Evolutionary conservation across 1,140 invertebrate genomes (phyloP).

Genomic region (Leptopilina clavipes): DNA sequence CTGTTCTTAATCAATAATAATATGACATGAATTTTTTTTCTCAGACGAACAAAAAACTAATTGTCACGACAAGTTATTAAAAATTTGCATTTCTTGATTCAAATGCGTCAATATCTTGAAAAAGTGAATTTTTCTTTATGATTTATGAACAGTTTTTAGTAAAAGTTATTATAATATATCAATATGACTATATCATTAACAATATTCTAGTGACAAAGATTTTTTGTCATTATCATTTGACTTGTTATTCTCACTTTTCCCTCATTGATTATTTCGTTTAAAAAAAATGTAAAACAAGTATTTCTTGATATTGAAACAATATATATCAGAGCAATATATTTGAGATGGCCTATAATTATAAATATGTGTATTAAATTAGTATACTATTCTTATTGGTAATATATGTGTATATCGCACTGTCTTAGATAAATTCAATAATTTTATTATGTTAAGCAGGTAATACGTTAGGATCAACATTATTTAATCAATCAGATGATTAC

Average conservation of each 20-base stretch:
- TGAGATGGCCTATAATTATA: no score
- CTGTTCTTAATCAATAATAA: constrained; percentile 1
- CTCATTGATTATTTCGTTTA: background rate
- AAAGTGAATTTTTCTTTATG: constrained; percentile 29
- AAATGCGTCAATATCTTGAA: constrained; percentile 28
- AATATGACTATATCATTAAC: background rate
- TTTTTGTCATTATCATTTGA: constrained; percentile 16
- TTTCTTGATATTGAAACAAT: background rate
- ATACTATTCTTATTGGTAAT: no score
- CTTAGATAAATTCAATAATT: no score
- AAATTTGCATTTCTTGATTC: constrained; percentile 29
- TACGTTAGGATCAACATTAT: background rate
- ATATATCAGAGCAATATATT: no score
- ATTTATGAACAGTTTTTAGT: background rate
- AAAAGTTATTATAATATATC: background rate
- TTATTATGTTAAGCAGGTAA: no score
- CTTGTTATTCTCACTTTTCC: background rate
- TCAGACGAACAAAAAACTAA: background rate
- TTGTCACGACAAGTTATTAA: constrained; percentile 12
- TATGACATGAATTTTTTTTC: background rate
- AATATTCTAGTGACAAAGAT: background rate
- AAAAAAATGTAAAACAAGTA: background rate
- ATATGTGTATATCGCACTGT: no score
- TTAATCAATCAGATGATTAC: background rate
- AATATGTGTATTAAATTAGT: no score